These are phyloP conservation scores for Drosophila birchii DNA, from an alignment of 2,888 invertebrate genomes.

Conservation along the genomic window DNA sequence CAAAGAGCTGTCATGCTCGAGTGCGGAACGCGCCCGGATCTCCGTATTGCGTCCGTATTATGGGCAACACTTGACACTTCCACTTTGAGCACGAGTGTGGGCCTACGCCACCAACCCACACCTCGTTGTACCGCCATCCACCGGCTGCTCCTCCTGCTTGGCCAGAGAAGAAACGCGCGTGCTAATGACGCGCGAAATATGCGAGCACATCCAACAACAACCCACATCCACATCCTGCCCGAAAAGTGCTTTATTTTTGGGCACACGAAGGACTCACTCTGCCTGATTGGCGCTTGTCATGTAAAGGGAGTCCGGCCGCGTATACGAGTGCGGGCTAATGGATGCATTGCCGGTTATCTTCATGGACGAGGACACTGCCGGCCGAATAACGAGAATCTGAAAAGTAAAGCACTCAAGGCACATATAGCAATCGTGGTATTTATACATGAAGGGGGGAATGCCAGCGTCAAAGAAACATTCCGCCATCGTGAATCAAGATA, in stretches of 20 bases:
- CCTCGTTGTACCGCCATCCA: not conserved
- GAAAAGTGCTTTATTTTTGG: conserved; percentile 71
- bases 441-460: not conserved
- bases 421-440: conserved; percentile 6
- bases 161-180: conserved; percentile 55
- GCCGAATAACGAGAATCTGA: conserved; percentile 21
- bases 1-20: conserved; percentile 80
- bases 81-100: conserved; percentile 64
- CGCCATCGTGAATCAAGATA: not conserved
- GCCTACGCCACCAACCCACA: not conserved
- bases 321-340: conserved; percentile 35
- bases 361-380: conserved; percentile 37
- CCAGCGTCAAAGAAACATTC: not conserved
- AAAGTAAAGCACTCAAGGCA: conserved; percentile 25
- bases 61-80: conserved; percentile 83
- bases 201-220: conserved; percentile 49
- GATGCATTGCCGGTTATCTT: conserved; percentile 36
- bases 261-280: conserved; percentile 40
- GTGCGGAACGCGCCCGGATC: conserved; percentile 56
- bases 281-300: conserved; percentile 61
- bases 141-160: not conserved
- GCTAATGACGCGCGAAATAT: conserved; percentile 83
- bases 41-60: conserved; percentile 66
- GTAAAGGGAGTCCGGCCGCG: conserved; percentile 35
- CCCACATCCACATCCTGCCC: conserved; percentile 8